A percentile compares a stretch with the other conserved stretches of the same genome.
phyloP scores from a whole-genome alignment of 2,888 invertebrate species.

The Eupithecia abbreviata region DNA sequence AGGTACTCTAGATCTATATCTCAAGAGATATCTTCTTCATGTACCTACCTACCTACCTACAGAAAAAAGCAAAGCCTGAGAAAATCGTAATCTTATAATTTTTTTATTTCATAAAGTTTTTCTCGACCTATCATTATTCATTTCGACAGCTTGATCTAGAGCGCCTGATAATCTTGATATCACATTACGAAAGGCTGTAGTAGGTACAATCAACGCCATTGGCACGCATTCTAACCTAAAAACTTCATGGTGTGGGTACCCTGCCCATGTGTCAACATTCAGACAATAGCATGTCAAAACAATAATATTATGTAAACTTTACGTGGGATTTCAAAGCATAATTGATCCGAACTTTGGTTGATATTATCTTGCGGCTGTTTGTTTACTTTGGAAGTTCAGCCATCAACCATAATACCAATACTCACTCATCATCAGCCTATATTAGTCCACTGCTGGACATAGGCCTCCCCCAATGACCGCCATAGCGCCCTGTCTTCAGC shows the following conservation, averaged over 20 bases:
- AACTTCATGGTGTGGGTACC: constrained; percentile 19
- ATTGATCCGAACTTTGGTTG: constrained; percentile 25
- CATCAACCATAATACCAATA: background rate
- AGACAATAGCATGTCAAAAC: constrained; percentile 38
- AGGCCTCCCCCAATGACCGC: no score
- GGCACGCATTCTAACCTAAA: constrained; percentile 24
- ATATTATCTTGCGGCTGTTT: constrained; percentile 13
- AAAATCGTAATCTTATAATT: background rate
- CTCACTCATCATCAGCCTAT: no score
- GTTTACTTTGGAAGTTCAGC: background rate
- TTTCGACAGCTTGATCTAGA: constrained; percentile 10
- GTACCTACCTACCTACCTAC: no score
- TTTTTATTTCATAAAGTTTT: constrained; percentile 1
- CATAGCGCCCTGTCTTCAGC: no score
- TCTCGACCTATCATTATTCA: background rate
- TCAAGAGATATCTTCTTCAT: no score
- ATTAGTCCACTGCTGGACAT: no score
- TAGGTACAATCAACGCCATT: background rate
- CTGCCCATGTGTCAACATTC: constrained; percentile 27
- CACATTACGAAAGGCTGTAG: background rate
- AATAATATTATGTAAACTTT: constrained; percentile 35
- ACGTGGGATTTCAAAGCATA: constrained; percentile 31
- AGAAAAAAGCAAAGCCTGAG: background rate
- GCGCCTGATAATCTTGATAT: constrained; percentile 6
- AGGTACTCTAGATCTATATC: no score